These are phyloP conservation scores for Parelbella ahira DNA, from an alignment of 2,888 invertebrate genomes.

Conservation along the genomic window DNA sequence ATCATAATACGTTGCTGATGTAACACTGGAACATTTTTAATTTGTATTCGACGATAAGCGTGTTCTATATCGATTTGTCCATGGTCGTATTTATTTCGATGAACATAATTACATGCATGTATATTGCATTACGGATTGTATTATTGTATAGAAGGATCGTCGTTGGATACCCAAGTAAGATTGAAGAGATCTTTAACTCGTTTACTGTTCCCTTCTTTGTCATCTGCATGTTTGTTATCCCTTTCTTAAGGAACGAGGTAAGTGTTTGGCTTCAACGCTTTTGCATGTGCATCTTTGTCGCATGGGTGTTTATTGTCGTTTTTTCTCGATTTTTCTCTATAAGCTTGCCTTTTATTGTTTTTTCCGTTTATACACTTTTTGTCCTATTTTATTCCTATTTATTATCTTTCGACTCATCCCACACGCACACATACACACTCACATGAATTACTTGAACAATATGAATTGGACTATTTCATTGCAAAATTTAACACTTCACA, in stretches of 20 bases:
- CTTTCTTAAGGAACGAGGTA: constrained; percentile 46
- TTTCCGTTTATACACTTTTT: constrained; percentile 56
- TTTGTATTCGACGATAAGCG: constrained; percentile 50
- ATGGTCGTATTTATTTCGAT: constrained; percentile 51
- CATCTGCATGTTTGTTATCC: constrained; percentile 54
- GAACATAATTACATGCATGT: constrained; percentile 57
- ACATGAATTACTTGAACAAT: constrained; percentile 58
- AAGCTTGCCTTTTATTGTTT: constrained; percentile 70
- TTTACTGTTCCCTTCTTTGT: constrained; percentile 51
- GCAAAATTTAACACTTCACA: constrained; percentile 76
- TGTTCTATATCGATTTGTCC: constrained; percentile 35
- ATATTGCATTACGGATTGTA: constrained; percentile 45
- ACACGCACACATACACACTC: constrained; percentile 35
- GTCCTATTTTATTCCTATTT: constrained; percentile 49
- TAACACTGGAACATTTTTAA: constrained; percentile 54
- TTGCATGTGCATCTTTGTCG: constrained; percentile 65
- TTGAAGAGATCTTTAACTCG: constrained; percentile 55
- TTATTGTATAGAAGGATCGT: constrained; percentile 71
- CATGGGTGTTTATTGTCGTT: constrained; percentile 53
- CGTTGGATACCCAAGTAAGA: constrained; percentile 78
- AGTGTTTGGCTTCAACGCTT: constrained; percentile 56
- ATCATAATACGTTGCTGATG: constrained; percentile 68
- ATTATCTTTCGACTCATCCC: constrained; percentile 49
- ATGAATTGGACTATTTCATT: constrained; percentile 59
- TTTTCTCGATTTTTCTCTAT: constrained; percentile 44